Conservation (phyloP, 1,140 invertebrate genomes). For the Procambarus clarkii region DNA sequence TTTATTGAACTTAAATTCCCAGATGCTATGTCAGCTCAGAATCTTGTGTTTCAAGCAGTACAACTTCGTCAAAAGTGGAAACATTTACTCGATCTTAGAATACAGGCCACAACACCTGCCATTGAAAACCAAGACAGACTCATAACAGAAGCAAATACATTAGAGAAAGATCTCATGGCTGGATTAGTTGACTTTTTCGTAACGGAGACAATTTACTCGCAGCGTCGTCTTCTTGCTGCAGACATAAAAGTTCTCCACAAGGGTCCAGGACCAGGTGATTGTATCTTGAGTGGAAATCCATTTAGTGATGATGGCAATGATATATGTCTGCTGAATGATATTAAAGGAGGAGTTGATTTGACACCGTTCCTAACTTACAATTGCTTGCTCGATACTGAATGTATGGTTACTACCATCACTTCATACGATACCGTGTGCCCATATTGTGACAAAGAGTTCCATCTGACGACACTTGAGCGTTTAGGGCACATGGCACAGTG, state of each 20-base stretch:
- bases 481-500: slow-evolving; percentile 63
- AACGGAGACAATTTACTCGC: slow-evolving; percentile 86
- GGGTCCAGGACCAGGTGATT: slow-evolving; percentile 75
- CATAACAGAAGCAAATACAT: slow-evolving; percentile 72
- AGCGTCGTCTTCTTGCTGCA: slow-evolving; percentile 89
- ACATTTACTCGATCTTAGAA: slow-evolving; percentile 78
- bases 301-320: slow-evolving; percentile 81
- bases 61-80: slow-evolving; percentile 89
- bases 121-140: slow-evolving; percentile 73
- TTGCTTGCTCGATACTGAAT: slow-evolving; percentile 77
- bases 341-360: slow-evolving; percentile 89
- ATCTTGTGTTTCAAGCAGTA: slow-evolving; percentile 84
- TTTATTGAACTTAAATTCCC: slow-evolving; percentile 91
- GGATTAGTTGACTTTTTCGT: slow-evolving; percentile 88
- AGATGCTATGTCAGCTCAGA: slow-evolving; percentile 84
- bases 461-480: slow-evolving; percentile 62
- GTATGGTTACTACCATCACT: slow-evolving; percentile 62
- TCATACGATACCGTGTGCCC: slow-evolving; percentile 59
- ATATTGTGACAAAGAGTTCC: slow-evolving; percentile 65
- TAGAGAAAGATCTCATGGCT: slow-evolving; percentile 78
- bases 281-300: slow-evolving; percentile 80
- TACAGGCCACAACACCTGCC: slow-evolving; percentile 39
- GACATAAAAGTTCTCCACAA: slow-evolving; percentile 88
- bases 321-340: slow-evolving; percentile 79
- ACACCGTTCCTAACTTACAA: slow-evolving; percentile 90